Conservation (phyloP, 2,797 vertebrate species). For the Austrolebias charrua region DNA sequence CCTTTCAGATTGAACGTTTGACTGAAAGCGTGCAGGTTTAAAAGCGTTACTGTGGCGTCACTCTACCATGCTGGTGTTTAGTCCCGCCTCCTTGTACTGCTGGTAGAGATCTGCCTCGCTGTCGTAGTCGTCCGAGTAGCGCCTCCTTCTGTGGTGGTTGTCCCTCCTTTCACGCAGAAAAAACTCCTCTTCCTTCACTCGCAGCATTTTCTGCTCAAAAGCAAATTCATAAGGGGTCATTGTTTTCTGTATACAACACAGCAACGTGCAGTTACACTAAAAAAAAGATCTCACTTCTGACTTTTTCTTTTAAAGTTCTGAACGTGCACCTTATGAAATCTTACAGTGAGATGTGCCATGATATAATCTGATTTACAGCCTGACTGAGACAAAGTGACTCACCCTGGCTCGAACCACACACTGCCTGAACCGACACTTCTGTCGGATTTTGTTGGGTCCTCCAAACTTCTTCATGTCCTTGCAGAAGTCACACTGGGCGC, state of each 20-base stretch:
- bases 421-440: slow-evolving; percentile 93
- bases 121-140: slow-evolving; percentile 88
- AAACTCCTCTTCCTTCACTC: slow-evolving; percentile 87
- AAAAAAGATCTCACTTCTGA: not conserved
- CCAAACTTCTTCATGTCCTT: slow-evolving; percentile 99
- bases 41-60: not conserved
- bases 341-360: not conserved
- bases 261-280: not conserved
- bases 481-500: slow-evolving; percentile 94
- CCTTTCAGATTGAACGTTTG: not conserved
- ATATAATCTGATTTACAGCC: not conserved
- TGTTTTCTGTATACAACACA: not conserved
- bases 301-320: not conserved
- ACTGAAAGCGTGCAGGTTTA: not conserved
- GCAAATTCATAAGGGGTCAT: not conserved
- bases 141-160: slow-evolving; percentile 83
- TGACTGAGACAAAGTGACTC: slow-evolving; percentile 38
- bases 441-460: slow-evolving; percentile 95
- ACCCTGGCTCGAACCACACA: slow-evolving; percentile 94
- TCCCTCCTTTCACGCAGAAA: slow-evolving; percentile 83
- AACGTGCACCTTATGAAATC: not conserved
- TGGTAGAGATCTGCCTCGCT: slow-evolving; percentile 89
- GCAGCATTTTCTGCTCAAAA: slow-evolving; percentile 86
- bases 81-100: slow-evolving; percentile 83
- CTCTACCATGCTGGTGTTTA: slow-evolving; percentile 72